Percentiles rank a stretch among this genome's conserved stretches.
phyloP scores from a whole-genome alignment of 2,797 vertebrate species.

The Caiman crocodilus region DNA sequence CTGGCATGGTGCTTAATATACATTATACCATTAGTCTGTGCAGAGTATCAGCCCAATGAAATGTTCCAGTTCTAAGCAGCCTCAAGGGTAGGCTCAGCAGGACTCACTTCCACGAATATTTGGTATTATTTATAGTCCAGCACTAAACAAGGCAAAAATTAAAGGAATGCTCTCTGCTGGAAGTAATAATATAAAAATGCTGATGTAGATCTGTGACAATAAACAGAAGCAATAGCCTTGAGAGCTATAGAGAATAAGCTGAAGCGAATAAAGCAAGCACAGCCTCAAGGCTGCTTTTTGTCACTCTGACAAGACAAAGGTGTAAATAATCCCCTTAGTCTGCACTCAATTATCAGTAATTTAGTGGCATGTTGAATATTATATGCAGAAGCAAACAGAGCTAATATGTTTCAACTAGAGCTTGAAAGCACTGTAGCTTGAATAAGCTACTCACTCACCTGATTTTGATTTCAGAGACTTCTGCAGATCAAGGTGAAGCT shows the following conservation, averaged over 20 bases:
- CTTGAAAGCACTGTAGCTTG: background rate
- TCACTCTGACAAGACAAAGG: constrained; percentile 40
- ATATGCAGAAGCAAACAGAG: background rate
- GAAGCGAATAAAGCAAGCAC: constrained; percentile 40
- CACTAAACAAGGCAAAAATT: constrained; percentile 75
- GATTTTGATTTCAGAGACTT: constrained; percentile 31
- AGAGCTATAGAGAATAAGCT: constrained; percentile 24
- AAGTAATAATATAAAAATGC: constrained; percentile 67
- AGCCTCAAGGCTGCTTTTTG: constrained; percentile 62
- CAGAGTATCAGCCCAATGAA: constrained; percentile 55
- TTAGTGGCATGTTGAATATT: background rate
- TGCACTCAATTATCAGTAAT: constrained; percentile 54
- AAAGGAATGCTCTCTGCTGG: constrained; percentile 53
- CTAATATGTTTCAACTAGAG: background rate
- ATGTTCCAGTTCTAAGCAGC: constrained; percentile 50
- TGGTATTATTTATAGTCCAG: constrained; percentile 67
- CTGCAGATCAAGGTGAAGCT: constrained; percentile 65
- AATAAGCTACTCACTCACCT: constrained; percentile 49
- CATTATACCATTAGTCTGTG: constrained; percentile 45
- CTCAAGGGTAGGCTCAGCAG: constrained; percentile 51
- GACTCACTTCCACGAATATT: constrained; percentile 42
- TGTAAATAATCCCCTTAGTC: constrained; percentile 31
- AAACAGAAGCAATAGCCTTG: constrained; percentile 53
- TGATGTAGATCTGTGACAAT: constrained; percentile 41
- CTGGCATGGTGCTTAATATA: constrained; percentile 68